These are phyloP conservation scores for Bellardia bayeri DNA, from an alignment of 2,888 invertebrate genomes.

Conservation along the genomic window DNA sequence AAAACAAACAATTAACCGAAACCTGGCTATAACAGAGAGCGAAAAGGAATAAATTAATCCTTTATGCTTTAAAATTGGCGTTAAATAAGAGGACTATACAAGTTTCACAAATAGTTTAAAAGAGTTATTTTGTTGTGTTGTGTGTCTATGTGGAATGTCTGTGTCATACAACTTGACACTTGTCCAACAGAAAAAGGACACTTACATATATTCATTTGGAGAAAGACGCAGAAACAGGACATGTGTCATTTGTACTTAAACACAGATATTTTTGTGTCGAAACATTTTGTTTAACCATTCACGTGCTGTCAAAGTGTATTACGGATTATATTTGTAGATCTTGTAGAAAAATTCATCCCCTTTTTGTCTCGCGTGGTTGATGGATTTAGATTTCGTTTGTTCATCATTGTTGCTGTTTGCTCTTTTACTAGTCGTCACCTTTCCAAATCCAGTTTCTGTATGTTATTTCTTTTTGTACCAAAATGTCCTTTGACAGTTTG, in stretches of 20 bases:
- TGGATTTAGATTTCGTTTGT: conserved; percentile 52
- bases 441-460: conserved; percentile 29
- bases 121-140: conserved; percentile 38
- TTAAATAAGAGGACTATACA: conserved; percentile 17
- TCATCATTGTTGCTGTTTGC: conserved; percentile 50
- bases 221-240: conserved; percentile 34
- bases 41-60: conserved; percentile 37
- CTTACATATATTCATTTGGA: neutral
- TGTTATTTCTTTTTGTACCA: conserved; percentile 30
- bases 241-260: conserved; percentile 60
- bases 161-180: conserved; percentile 64
- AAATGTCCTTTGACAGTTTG: conserved; percentile 58
- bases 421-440: conserved; percentile 70
- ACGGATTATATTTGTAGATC: conserved; percentile 31
- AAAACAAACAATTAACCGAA: conserved; percentile 23
- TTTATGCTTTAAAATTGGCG: conserved; percentile 66
- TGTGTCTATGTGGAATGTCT: neutral
- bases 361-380: conserved; percentile 25
- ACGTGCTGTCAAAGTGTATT: conserved; percentile 53
- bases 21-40: neutral
- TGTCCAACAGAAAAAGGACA: conserved; percentile 40
- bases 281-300: conserved; percentile 46
- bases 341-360: conserved; percentile 49
- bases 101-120: conserved; percentile 32
- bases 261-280: conserved; percentile 31